Conservation (phyloP, 2,113 vertebrate genomes). For the Speoplatyrhinus poulsoni region DNA sequence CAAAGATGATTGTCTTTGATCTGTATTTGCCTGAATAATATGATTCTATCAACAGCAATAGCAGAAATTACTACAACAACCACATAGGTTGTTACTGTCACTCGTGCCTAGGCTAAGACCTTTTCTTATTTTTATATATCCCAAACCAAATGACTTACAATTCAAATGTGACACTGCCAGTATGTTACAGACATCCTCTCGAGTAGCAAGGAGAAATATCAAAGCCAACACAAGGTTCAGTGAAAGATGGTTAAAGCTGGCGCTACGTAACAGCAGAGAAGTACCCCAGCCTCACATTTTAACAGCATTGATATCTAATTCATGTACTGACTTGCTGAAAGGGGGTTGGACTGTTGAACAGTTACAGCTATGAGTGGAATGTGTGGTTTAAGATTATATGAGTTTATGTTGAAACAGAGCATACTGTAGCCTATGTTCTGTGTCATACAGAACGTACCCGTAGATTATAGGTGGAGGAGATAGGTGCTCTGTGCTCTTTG, state of each 20-base stretch:
- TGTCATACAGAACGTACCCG: too few species aligned
- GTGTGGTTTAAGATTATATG: slow-evolving; percentile 45
- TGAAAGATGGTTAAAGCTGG: not conserved
- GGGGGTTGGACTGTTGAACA: slow-evolving; percentile 47
- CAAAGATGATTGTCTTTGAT: too few species aligned
- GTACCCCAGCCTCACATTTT: not conserved
- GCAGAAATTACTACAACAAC: too few species aligned
- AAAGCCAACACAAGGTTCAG: not conserved
- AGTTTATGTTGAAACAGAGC: slow-evolving; percentile 46
- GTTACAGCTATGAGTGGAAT: slow-evolving; percentile 75
- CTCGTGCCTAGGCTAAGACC: not conserved
- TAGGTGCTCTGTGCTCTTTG: slow-evolving; percentile 10
- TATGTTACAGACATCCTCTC: too few species aligned
- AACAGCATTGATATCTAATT: slow-evolving; percentile 16
- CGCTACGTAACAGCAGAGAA: not conserved
- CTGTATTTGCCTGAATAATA: not conserved
- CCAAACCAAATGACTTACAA: too few species aligned
- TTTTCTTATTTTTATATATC: too few species aligned
- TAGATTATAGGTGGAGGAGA: slow-evolving; percentile 11
- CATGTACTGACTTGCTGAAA: slow-evolving; percentile 60
- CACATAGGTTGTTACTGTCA: not conserved
- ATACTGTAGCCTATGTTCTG: slow-evolving; percentile 4
- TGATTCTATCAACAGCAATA: not conserved
- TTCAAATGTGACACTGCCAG: too few species aligned
- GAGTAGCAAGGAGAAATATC: too few species aligned